A percentile compares a stretch with the other conserved stretches of the same genome.
These are phyloP conservation scores for Rhingia rostrata DNA, from an alignment of 2,888 invertebrate species.

Conservation along the genomic window DNA sequence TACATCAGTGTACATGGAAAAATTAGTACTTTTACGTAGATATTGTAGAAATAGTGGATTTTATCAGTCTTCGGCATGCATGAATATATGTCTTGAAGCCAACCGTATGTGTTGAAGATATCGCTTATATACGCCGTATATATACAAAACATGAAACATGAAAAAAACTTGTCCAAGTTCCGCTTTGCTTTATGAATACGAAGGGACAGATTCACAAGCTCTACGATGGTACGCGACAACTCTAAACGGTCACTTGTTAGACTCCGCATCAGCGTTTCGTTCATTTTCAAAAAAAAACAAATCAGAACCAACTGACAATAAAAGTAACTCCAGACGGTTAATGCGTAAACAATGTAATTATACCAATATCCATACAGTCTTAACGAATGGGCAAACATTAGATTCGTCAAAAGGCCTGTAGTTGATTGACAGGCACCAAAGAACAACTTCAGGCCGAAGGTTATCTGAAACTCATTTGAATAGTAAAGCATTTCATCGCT, in stretches of 20 bases:
- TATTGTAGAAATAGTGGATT: background rate
- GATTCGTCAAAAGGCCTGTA: too few relatives aligned
- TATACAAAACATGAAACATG: background rate
- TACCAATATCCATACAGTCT: background rate
- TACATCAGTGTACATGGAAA: background rate
- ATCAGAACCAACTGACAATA: background rate
- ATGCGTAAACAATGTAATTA: background rate
- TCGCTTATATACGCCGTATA: background rate
- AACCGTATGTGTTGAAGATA: background rate
- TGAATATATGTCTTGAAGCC: background rate
- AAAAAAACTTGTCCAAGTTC: constrained; percentile 6
- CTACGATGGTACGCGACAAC: background rate
- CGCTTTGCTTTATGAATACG: background rate
- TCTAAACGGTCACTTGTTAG: background rate
- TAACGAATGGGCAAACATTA: too few relatives aligned
- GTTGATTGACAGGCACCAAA: background rate
- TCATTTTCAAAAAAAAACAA: background rate
- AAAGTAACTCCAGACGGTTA: background rate
- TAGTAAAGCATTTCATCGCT: background rate
- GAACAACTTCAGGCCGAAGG: background rate
- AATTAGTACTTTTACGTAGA: background rate
- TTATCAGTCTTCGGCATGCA: background rate
- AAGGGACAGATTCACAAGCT: background rate
- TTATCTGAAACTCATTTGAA: background rate
- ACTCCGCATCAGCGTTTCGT: background rate